Base-by-base conservation (phyloP, 2,113 vertebrate species). In the Malaclemys terrapin region DNA sequence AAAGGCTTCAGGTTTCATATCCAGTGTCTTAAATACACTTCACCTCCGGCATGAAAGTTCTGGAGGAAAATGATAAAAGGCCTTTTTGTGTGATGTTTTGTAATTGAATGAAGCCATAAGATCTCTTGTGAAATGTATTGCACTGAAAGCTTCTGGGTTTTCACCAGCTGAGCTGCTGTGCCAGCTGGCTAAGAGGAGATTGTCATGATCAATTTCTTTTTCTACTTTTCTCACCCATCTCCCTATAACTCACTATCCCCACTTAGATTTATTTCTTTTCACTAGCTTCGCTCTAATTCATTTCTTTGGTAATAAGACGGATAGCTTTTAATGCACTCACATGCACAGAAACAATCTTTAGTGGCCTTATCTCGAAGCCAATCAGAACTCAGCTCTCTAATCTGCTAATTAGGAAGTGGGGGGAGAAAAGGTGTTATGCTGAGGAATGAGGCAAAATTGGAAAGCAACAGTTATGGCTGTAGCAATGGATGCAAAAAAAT, bases 181-280 rank as follows among this genome's bases (percentile, higher is more conserved):
- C 72, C 88, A 78, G n/a, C 76, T 93, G 92, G 85, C 82, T 89
- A 27, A 35, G 79, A 38, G 80, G 27, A 56, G 45, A 50, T 31
- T 53, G 14, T 62, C 72, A n/a, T 47, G 76, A 65, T 29, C 27
- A 49, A 14, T 80, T 88, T 22, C 31, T 80, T 89, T 87, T 91
- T 88, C 88, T 89, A 1, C 38, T 59, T 92, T 88, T 94, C 50
- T 95, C 47, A 80, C 38, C 20, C 31, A 17, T 8, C 89, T 56
- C 49, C 9, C 17, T 94, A 5, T 29, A 84, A 78, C 45, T 95
- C 81, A 52, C 56, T 84, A 45, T 65, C 52, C 47, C 85, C 75
- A 25, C 29, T 47, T 62, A 52, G 83, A 27, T 93, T 82, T 75
- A 19, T 69, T 81, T 89, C 89, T 93, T 89, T 93, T 88, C 81